phyloP scores from a whole-genome alignment of 1,140 invertebrate genomes.

The Pteromalus puparum region DNA sequence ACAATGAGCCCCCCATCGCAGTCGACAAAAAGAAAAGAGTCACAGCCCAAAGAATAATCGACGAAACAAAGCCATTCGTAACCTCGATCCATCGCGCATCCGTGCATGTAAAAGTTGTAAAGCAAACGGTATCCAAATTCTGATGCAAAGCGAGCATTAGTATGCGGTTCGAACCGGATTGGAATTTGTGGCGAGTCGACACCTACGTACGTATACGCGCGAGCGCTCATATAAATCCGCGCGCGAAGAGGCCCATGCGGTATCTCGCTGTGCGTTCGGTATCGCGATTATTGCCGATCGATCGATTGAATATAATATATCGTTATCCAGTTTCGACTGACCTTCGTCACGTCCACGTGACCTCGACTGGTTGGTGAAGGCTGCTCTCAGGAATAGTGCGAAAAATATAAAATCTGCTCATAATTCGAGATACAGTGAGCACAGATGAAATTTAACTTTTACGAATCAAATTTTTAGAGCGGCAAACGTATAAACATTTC shows the following conservation, averaged over 20 bases:
- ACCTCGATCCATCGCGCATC: slow-evolving; percentile 26
- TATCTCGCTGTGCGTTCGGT: neutral
- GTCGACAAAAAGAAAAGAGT: neutral
- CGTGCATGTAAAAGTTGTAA: slow-evolving; percentile 36
- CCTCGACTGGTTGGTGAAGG: slow-evolving; percentile 21
- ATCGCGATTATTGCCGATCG: slow-evolving; percentile 28
- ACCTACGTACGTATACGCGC: neutral
- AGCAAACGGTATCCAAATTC: slow-evolving; percentile 55
- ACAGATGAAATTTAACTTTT: too few species aligned
- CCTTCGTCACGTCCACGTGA: slow-evolving; percentile 46
- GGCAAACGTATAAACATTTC: neutral
- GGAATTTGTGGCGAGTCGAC: slow-evolving; percentile 42
- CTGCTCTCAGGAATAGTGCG: neutral
- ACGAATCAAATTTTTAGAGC: neutral
- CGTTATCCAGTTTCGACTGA: slow-evolving; percentile 51
- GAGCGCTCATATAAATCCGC: neutral
- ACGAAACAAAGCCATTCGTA: slow-evolving; percentile 27
- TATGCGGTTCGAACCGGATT: slow-evolving; percentile 52
- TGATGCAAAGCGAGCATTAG: slow-evolving; percentile 53
- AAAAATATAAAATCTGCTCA: too few species aligned
- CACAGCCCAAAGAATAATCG: neutral
- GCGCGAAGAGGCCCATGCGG: neutral
- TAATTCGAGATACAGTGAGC: too few species aligned
- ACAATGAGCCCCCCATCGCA: neutral
- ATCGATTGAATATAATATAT: slow-evolving; percentile 42